phyloP scores from a whole-genome alignment of 2,113 vertebrate genomes.

The Heterotilapia buettikoferi region DNA sequence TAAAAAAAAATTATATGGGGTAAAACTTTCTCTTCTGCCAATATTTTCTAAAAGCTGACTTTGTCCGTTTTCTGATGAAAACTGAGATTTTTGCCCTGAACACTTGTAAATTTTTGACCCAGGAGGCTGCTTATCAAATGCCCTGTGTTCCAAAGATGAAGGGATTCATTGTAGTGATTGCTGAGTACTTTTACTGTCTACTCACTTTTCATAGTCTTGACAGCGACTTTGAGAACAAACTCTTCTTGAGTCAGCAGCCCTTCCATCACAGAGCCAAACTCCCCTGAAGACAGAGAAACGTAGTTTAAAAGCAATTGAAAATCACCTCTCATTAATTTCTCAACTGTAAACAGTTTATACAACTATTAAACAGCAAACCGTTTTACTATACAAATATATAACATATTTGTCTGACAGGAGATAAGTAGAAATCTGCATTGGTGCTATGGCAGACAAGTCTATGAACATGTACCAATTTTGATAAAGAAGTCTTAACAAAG shows the following conservation, averaged over 20 bases:
- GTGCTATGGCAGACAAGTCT: background rate
- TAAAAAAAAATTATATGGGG: background rate
- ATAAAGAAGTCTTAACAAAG: background rate
- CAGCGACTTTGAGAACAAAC: conserved; percentile 83
- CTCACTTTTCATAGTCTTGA: conserved; percentile 96
- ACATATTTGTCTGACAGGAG: background rate
- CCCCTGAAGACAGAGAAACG: conserved; percentile 66
- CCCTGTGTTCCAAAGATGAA: conserved; percentile 24
- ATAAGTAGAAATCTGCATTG: background rate
- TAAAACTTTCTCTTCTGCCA: conserved; percentile 4
- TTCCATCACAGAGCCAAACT: conserved; percentile 91
- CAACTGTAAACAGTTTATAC: background rate
- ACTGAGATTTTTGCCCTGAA: background rate
- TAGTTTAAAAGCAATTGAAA: background rate
- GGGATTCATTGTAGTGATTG: background rate
- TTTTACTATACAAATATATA: background rate
- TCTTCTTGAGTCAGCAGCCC: conserved; percentile 86
- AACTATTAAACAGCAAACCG: background rate
- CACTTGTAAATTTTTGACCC: background rate
- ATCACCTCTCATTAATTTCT: background rate
- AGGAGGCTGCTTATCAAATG: background rate
- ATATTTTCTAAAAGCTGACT: background rate
- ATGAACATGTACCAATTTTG: background rate
- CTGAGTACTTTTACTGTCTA: conserved; percentile 21
- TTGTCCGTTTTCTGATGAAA: conserved; percentile 19